Percentiles rank a stretch among this genome's conserved stretches.
Conservation (phyloP, 2,797 vertebrate genomes). For the Tachyglossus aculeatus region DNA sequence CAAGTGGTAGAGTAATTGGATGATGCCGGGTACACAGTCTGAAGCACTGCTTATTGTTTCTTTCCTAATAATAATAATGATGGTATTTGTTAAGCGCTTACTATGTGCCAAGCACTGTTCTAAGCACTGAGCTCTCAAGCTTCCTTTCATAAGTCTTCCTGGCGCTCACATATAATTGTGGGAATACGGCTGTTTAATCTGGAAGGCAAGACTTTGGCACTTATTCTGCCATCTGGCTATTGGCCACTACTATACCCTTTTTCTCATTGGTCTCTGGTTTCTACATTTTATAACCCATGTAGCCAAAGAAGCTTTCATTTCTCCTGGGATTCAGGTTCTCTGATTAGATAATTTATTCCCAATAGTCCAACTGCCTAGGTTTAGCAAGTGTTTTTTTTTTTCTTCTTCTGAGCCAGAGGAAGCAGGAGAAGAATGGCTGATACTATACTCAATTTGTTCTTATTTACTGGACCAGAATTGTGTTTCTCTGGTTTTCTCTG, state of each 20-base stretch:
- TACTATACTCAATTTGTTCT: neutral
- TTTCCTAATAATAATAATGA: no score
- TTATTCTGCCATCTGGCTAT: neutral
- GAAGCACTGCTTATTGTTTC: no score
- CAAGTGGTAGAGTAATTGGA: no score
- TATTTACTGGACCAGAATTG: neutral
- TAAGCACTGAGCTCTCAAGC: neutral
- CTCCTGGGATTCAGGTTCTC: neutral
- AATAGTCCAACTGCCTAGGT: neutral
- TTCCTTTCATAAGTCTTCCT: neutral
- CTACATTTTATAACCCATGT: neutral
- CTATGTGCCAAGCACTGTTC: no score
- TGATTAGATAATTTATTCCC: neutral
- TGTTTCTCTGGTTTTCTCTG: neutral
- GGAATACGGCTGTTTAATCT: neutral
- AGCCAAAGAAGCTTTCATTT: constrained; percentile 20
- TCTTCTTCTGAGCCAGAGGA: neutral
- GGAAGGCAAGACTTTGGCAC: neutral
- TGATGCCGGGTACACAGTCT: no score
- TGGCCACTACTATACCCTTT: constrained; percentile 19
- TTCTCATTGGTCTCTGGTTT: neutral
- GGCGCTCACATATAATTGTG: neutral
- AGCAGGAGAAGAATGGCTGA: neutral
- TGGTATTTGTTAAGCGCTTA: no score
- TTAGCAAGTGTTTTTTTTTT: no score